A percentile compares a stretch with the other conserved stretches of the same genome.
Conservation (phyloP, 2,797 vertebrate genomes). For the Podarcis lilfordi region DNA sequence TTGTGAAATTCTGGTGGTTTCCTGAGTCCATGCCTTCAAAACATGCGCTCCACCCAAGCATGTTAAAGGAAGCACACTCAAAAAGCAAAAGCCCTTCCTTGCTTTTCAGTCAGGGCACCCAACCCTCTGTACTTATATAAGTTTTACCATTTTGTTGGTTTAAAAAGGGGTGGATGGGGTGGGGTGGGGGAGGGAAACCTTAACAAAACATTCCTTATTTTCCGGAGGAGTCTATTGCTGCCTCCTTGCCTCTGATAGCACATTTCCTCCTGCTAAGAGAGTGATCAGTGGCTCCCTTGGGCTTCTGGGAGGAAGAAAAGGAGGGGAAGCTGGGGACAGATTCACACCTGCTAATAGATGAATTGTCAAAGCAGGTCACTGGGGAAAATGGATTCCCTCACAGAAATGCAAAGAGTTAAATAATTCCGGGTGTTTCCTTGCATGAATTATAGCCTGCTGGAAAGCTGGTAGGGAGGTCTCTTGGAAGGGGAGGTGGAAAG, state of each 20-base stretch:
- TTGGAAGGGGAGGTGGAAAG: background rate
- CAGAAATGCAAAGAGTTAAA: constrained; percentile 58
- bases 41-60: background rate
- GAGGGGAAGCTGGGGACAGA: constrained; percentile 41
- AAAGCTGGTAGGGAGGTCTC: constrained; percentile 15
- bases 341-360: constrained; percentile 62
- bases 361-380: constrained; percentile 49
- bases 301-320: constrained; percentile 24
- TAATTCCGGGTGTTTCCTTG: constrained; percentile 43
- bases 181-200: background rate
- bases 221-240: constrained; percentile 27
- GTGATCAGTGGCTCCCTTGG: constrained; percentile 36
- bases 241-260: constrained; percentile 39
- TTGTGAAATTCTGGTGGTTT: background rate
- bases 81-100: background rate
- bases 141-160: constrained; percentile 36
- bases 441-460: constrained; percentile 23
- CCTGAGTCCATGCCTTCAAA: background rate
- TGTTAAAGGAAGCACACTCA: background rate
- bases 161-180: background rate
- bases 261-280: constrained; percentile 43
- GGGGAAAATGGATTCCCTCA: constrained; percentile 26
- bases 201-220: constrained; percentile 35
- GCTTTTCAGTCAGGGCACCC: background rate
- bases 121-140: background rate